Evolutionary conservation across 2,113 vertebrate genomes (phyloP), one percentile per base, ranked within the genome.

Genomic region (Ictalurus punctatus): DNA sequence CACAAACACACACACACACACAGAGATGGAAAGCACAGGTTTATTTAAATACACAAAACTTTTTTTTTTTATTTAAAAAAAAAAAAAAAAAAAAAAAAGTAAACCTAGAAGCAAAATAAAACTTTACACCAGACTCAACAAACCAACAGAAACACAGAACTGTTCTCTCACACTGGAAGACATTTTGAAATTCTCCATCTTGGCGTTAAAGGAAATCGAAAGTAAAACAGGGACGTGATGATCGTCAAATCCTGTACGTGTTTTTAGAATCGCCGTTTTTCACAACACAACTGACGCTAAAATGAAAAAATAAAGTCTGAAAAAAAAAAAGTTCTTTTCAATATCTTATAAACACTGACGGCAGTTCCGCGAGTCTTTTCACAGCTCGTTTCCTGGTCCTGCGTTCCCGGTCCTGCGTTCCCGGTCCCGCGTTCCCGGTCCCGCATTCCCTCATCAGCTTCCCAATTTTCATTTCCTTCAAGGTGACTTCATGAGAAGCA

Each of bases 21-120:
- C 69, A 48, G 16, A 79, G 82, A 89, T 84, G 78, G 27, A 59
- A 80, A 90, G 88, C 90, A 90, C 90, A 78, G 86, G 85, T 92
- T 92, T 92, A 92, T 92, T 91, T 92, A 92, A 92, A 92, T 92
- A 92, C 44, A 87, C 44, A 78, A 84, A 92, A 87, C 25, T 56
- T 58, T 63, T 83, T 63, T 83, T 82, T 79, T 54, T n/a, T 7
- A n/a, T 40, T 54, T 9, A 52, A 9, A 52, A 52, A 69, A 73
- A 73, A 34, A 34, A 73, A 37, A 19, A 23, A 67, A 74, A 40
- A 74, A 37, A 76, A 44, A 76, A 79, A 56, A 56, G 1, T 1
- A 63, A 83, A 44, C 80, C 56, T 37, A 59, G 40, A 88, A 85
- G 21, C 10, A 84, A 86, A 78, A 87, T 17, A 44, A 84, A 90